phyloP scores from a whole-genome alignment of 2,113 vertebrate species.

The Caretta caretta region DNA sequence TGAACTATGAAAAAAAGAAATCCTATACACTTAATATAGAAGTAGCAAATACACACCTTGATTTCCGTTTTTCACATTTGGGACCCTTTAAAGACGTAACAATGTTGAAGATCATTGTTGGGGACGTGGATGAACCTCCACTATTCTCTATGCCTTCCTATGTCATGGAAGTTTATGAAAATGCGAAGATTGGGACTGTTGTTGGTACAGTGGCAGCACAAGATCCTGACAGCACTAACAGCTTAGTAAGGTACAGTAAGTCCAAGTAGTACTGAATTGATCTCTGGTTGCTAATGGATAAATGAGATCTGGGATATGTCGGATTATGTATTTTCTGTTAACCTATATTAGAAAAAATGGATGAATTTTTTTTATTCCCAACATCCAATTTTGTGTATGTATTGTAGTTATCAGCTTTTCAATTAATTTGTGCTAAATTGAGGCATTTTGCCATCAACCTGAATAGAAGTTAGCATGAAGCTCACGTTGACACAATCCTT shows the following conservation, averaged over 20 bases:
- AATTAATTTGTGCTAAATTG: background rate
- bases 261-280: background rate
- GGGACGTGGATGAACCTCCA: conserved; percentile 94
- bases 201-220: conserved; percentile 93
- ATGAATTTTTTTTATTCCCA: background rate
- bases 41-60: conserved; percentile 93
- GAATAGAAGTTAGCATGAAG: background rate
- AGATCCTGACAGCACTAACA: conserved; percentile 93
- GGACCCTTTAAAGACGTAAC: conserved; percentile 96
- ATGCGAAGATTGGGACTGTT: conserved; percentile 85
- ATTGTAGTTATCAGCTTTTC: background rate
- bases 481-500: background rate
- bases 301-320: background rate
- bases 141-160: conserved; percentile 94
- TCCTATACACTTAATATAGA: conserved; percentile 95
- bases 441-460: background rate
- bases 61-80: conserved; percentile 93
- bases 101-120: conserved; percentile 92
- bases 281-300: background rate
- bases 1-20: conserved; percentile 98
- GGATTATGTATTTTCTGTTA: background rate
- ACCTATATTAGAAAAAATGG: background rate
- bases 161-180: conserved; percentile 95
- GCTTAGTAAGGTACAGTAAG: conserved; percentile 87
- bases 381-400: background rate